Evolutionary conservation across 2,888 invertebrate species (phyloP), one percentile per base, ranked within the genome.

Genomic region (Apamea epomidion): DNA sequence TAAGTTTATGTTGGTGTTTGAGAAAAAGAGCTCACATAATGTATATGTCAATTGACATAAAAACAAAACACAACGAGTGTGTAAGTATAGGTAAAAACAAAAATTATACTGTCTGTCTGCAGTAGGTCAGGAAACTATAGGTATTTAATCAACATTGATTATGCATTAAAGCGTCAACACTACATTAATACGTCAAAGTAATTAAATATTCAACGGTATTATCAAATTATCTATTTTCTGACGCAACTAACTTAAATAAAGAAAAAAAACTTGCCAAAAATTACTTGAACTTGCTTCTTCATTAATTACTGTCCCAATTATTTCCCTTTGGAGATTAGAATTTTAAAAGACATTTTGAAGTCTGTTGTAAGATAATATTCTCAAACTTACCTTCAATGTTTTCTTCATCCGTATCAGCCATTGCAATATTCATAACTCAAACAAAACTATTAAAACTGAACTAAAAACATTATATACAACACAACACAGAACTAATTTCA

Each of bases 361-460:
- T 70, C 1, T 12, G 14, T 37, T 65, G 32, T 48, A 75, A 78
- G 51, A 72, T 12, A 58, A 64, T 69, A 62, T 70, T 60, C 7
- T 65, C 2, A 58, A 69, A 65, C 90, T 76, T 87, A 95, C 95
- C 95, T 91, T 95, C 95, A 65, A 94, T 90, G 82, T 92, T 94
- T 85, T 95, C 95, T 76, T 94, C 94, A n/a, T 95, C 95, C 74
- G 91, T 91, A 80, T 94, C 94, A 37, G 91, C 86, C 93, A 95
- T 94, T 79, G 87, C 89, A 84, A 88, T 90, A 80, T 85, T 85
- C 85, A 87, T 86, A 90, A 88, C 87, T 86, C 60, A 90, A 91
- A 80, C 81, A 87, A 87, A 91, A 91, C 84, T 89, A 90, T 87
- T 74, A 84, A 87, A 88, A 88, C 84, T 82, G 78, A 90, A 91